These are phyloP conservation scores for Uria lomvia DNA, from an alignment of 2,113 vertebrate species.

Conservation along the genomic window DNA sequence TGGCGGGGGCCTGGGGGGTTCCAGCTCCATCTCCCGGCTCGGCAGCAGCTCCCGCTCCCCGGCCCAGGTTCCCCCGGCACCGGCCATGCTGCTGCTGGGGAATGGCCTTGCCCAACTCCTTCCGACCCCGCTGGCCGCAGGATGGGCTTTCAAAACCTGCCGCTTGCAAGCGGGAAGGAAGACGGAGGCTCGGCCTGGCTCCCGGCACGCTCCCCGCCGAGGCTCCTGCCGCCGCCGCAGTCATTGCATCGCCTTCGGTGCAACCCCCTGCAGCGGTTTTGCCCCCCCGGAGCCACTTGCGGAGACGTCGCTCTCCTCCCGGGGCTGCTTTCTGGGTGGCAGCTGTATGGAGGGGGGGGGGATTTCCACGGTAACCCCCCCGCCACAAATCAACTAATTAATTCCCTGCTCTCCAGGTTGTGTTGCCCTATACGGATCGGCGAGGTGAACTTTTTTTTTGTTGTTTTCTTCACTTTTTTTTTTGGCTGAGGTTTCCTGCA, in stretches of 20 bases:
- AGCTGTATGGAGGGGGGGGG: neutral
- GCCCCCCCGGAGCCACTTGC: rapidly evolving
- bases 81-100: rapidly evolving
- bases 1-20: neutral
- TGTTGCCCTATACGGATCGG: neutral
- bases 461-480: neutral
- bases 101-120: neutral
- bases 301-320: neutral
- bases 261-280: neutral
- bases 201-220: neutral
- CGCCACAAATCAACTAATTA: rapidly evolving
- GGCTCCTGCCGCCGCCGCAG: rapidly evolving
- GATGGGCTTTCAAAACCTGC: neutral
- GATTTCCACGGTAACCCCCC: rapidly evolving
- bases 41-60: neutral
- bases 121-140: neutral
- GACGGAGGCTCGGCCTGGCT: neutral
- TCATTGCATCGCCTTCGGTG: rapidly evolving
- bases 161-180: neutral
- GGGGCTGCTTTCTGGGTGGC: neutral
- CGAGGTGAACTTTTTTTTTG: neutral
- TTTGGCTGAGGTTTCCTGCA: neutral
- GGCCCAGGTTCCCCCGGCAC: rapidly evolving
- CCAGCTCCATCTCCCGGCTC: neutral
- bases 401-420: neutral